Evolutionary conservation across 2,113 vertebrate species (phyloP), one percentile per base, ranked within the genome.

Genomic region (Struthio camelus): DNA sequence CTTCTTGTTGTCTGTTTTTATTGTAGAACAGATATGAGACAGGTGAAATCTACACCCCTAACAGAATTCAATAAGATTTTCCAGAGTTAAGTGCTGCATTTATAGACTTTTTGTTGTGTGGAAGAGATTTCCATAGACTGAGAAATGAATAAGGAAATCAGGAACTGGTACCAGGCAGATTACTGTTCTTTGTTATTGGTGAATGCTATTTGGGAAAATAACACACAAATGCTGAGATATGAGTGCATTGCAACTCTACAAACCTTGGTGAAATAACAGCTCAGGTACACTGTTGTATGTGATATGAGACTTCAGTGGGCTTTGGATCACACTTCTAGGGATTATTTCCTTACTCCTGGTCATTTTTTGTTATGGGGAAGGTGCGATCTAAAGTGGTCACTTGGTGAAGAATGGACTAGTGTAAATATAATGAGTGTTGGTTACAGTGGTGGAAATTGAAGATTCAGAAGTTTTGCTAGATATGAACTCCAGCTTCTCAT

Each of bases 51-150:
- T 38, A 7, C 32, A 38, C 2, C 1, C 22, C 5, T 66, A 51
- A 46, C 1, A 38, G 9, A 87, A 87, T 40, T 77, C 4, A 40
- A 70, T 59, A 46, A 1, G 1, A 58, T 36, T n/a, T n/a, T n/a
- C n/a, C n/a, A n/a, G n/a, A n/a, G n/a, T n/a, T 14, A 4, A 51
- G 77, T 78, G 76, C 23, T 66, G 1, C 5, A 44, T 82, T 64
- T 58, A 24, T 42, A 66, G 25, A 89, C 58, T 38, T 4, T 27
- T 48, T 27, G 13, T 34, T 42, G 3, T 0, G 0, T 51, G 3
- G 40, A 75, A 38, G 6, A 27, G 6, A 30, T 18, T 69, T 90
- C 6, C 16, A 42, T 13, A 5, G 24, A 8, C 38, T 48, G 25
- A 84, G 12, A 75, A 88, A 40, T 1, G 38, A 69, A 53, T 7